Conservation (phyloP, 2,797 vertebrate species). For the Pseudocheirus occidentalis region DNA sequence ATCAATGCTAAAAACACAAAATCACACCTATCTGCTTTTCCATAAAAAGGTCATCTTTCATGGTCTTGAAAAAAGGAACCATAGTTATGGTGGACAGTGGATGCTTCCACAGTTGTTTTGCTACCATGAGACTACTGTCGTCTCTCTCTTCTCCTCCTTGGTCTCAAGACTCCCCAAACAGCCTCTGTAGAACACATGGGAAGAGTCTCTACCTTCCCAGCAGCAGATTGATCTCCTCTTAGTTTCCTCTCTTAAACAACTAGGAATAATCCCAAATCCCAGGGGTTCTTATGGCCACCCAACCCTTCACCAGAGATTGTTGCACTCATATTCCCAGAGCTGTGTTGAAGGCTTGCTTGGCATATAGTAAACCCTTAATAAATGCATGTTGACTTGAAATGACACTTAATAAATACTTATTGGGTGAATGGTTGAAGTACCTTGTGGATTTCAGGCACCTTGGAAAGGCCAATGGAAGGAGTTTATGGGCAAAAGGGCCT, state of each 20-base stretch:
- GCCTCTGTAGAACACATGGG: not conserved
- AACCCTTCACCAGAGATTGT: not conserved
- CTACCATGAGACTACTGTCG: not conserved
- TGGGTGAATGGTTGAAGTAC: not conserved
- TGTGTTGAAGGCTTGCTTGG: not conserved
- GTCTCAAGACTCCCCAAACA: not conserved
- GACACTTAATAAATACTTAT: not conserved
- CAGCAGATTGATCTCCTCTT: not conserved
- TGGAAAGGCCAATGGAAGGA: not conserved
- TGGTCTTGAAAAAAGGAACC: not conserved
- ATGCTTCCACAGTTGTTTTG: not conserved
- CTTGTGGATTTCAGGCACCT: not conserved
- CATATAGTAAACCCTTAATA: not conserved
- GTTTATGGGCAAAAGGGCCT: not conserved
- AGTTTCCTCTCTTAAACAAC: not conserved
- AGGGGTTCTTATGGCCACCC: not conserved
- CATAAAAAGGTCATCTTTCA: not conserved
- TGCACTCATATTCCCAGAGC: not conserved
- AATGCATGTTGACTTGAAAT: not conserved
- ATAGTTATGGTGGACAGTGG: not conserved
- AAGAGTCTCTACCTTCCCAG: not conserved
- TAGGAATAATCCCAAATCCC: not conserved
- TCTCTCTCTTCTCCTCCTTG: not conserved
- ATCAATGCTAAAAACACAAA: not conserved
- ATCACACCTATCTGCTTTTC: not conserved